Conservation (phyloP, 2,113 vertebrate genomes). For the Paralichthys olivaceus region DNA sequence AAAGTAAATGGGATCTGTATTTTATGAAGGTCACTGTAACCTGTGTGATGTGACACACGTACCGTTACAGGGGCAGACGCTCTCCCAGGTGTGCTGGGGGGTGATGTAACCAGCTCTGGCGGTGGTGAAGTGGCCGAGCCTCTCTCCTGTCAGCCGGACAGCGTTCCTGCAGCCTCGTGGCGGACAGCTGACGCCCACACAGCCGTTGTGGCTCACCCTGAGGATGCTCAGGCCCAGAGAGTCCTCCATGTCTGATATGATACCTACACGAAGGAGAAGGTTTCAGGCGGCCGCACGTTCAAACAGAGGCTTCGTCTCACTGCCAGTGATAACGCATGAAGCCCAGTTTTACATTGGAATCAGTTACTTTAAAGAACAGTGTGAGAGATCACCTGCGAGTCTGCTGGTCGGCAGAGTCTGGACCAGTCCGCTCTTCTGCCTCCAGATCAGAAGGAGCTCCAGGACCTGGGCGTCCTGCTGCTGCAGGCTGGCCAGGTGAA, state of each 20-base stretch:
- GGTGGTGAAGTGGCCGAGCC: slow-evolving; percentile 87
- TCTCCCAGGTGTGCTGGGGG: slow-evolving; percentile 88
- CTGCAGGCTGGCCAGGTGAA: slow-evolving; percentile 94
- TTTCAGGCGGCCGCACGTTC: background rate
- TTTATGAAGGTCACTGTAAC: background rate
- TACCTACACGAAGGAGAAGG: slow-evolving; percentile 31
- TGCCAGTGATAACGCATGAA: too few relatives aligned
- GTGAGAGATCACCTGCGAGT: slow-evolving; percentile 75
- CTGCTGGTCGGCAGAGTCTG: slow-evolving; percentile 76
- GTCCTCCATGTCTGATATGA: slow-evolving; percentile 85
- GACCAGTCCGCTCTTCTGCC: slow-evolving; percentile 68
- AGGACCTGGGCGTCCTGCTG: slow-evolving; percentile 78
- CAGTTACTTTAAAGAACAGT: background rate
- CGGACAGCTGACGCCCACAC: slow-evolving; percentile 84
- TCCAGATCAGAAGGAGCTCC: slow-evolving; percentile 87
- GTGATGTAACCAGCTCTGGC: slow-evolving; percentile 91
- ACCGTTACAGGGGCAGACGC: slow-evolving; percentile 93
- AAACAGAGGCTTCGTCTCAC: background rate
- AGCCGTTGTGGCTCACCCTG: slow-evolving; percentile 84
- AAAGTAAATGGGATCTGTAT: too few relatives aligned
- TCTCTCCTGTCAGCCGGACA: slow-evolving; percentile 84
- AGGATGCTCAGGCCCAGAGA: slow-evolving; percentile 85
- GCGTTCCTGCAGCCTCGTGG: slow-evolving; percentile 87
- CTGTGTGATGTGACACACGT: slow-evolving; percentile 31
- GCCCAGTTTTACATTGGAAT: too few relatives aligned